phyloP scores from a whole-genome alignment of 2,888 invertebrate genomes.

The Oxycera nigricornis region DNA sequence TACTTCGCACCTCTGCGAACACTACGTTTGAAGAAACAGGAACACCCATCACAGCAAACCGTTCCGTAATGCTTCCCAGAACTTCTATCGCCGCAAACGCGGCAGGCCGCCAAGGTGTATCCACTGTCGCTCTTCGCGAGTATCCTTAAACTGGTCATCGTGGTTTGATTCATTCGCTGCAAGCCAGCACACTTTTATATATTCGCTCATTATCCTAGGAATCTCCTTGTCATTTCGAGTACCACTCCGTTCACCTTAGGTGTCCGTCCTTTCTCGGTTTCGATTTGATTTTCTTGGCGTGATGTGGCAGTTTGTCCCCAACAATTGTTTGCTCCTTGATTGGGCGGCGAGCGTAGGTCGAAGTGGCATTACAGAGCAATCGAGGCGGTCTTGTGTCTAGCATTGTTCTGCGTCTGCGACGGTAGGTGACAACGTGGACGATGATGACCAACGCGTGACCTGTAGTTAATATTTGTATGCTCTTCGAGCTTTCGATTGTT shows the following conservation, averaged over 20 bases:
- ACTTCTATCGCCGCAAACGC: conserved; percentile 83
- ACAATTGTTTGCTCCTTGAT: conserved; percentile 16
- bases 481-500: neutral
- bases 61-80: conserved; percentile 87
- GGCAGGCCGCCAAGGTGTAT: conserved; percentile 63
- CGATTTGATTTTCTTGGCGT: conserved; percentile 16
- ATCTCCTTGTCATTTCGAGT: conserved; percentile 28
- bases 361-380: conserved; percentile 14
- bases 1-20: conserved; percentile 76
- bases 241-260: conserved; percentile 10
- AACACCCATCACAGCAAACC: conserved; percentile 86
- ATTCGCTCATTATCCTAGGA: conserved; percentile 21
- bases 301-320: conserved; percentile 30
- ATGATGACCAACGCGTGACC: neutral
- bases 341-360: conserved; percentile 4
- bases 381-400: neutral
- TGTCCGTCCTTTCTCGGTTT: conserved; percentile 25
- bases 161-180: neutral
- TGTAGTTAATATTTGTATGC: conserved; percentile 20
- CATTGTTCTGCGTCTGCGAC: neutral
- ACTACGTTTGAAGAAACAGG: conserved; percentile 88
- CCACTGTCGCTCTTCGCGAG: conserved; percentile 6
- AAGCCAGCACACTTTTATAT: neutral
- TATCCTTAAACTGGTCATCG: conserved; percentile 21
- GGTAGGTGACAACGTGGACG: conserved; percentile 3